Base-by-base conservation (phyloP, 2,888 invertebrate genomes). In the Bombylius discolor region DNA sequence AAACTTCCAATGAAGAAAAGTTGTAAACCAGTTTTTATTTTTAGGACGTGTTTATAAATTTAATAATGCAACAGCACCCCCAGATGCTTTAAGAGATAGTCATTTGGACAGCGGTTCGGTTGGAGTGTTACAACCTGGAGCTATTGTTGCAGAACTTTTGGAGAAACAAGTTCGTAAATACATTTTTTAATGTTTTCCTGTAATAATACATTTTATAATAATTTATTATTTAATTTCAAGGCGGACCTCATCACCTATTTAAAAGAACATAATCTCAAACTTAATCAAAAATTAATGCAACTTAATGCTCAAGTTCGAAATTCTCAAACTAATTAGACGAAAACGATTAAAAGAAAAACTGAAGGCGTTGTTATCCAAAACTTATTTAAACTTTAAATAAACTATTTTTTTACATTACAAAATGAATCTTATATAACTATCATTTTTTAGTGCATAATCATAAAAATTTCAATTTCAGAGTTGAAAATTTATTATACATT, bases 221-320 rank as follows among this genome's bases (percentile, higher is more conserved):
- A 55, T 57, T 60, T 45, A 12, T 51, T 46, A 8, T n/a, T 31
- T 47, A 32, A 5, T 34, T 59, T 67, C 51, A 61, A 78, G 76
- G 84, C 85, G 34, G 85, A 85, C 70, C 73, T 85, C 9, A 85
- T 86, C 61, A 76, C 79, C 65, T 83, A 83, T 66, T 72, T 85
- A 56, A 79, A 79, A 61, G 84, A 85, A 65, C 83, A 84, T 62
- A 84, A 85, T 64, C 78, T 78, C 36, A 78, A 79, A 64, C 72
- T 85, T 47, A 81, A 82, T 61, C 79, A 81, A 62, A 83, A 81
- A 67, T 73, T 85, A 63, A 81, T 84, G 76, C 71, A 78, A 57
- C 69, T 81, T 63, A 80, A 77, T 67, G 75, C 78, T 51, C 78
- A 77, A 68, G 65, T 78, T 56, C 74, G 73, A 49, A 65, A 61